Percentiles rank a stretch among this genome's conserved stretches.
phyloP scores from a whole-genome alignment of 2,113 vertebrate genomes.

The Elephantulus edwardii region DNA sequence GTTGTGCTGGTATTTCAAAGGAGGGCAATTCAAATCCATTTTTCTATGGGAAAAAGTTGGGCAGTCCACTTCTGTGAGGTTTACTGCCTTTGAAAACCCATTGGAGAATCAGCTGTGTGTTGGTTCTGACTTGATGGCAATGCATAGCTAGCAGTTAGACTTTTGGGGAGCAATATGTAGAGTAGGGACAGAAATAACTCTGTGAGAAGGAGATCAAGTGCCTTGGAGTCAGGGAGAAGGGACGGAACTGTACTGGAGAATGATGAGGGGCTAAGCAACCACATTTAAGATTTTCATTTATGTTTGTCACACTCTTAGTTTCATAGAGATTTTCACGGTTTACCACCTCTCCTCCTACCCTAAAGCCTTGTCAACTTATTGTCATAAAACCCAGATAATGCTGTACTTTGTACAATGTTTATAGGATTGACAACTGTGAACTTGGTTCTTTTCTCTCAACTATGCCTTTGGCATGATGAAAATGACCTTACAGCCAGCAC shows the following conservation, averaged over 20 bases:
- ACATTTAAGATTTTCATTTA: neutral
- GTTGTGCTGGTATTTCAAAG: no score
- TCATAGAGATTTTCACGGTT: slow-evolving; percentile 24
- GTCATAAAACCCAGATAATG: slow-evolving; percentile 8
- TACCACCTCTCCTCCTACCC: slow-evolving; percentile 30
- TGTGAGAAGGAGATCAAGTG: neutral
- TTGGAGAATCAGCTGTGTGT: no score
- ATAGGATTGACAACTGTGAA: neutral
- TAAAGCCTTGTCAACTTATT: slow-evolving; percentile 30
- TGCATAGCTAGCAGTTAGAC: no score
- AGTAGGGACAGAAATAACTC: neutral
- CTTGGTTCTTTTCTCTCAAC: neutral
- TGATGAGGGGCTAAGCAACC: neutral
- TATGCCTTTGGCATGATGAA: slow-evolving; percentile 3
- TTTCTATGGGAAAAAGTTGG: no score
- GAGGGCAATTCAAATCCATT: no score
- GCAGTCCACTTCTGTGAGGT: no score
- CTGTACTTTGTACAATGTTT: slow-evolving; percentile 20
- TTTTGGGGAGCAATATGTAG: neutral
- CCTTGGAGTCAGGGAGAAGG: neutral
- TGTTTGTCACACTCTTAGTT: slow-evolving; percentile 1
- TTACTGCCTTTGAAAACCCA: no score
- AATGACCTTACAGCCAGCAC: neutral
- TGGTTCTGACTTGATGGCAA: no score
- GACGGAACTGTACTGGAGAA: neutral